Evolutionary conservation across 2,888 invertebrate species (phyloP), one percentile per base, ranked within the genome.

Genomic region (Oscheius sp.): DNA sequence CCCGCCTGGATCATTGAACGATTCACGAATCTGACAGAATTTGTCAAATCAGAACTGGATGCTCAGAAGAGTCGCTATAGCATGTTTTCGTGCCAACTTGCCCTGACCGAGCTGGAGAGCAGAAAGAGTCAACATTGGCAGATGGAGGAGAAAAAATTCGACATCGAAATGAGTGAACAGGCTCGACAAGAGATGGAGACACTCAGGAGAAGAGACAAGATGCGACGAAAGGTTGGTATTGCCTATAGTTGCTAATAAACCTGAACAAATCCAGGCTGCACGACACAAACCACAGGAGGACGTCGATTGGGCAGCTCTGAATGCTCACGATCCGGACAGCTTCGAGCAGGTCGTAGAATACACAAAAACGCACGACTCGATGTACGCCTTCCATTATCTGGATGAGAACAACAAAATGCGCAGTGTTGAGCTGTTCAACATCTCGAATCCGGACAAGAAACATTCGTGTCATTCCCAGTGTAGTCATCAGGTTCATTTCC

Each of bases 301-400:
- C 21, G 60, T 71, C 35, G 60, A 53, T 60, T 73, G 53, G 74
- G 75, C 33, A 5, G 29, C 48, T 21, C 7, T 63, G 11, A 63
- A 33, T 7, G 48, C 48, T 2, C 63, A 63, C 10, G 63, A 86
- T 65, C 90, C 91, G 66, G 92, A 92, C 84, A 91, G 92, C 0
- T 91, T 92, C 80, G 92, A 92, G 65, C 90, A 92, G 84, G 91
- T 92, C 73, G 89, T 92, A 3, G 90, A 92, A 79, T 94, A 94
- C 84, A 94, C 95, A 70, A 92, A 93, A 59, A 93, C 94, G 84
- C 94, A 95, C 88, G 96, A 96, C 84, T 94, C 95, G 0, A 91
- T 95, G 9, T 94, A 96, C 92, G 94, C 95, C 0, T 96, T 94
- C 90, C 95, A 96, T 90, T 96, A 95, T 90, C 93, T 94, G 89